A percentile compares a stretch with the other conserved stretches of the same genome.
phyloP scores from a whole-genome alignment of 2,888 invertebrate species.

The Agriopis marginaria region DNA sequence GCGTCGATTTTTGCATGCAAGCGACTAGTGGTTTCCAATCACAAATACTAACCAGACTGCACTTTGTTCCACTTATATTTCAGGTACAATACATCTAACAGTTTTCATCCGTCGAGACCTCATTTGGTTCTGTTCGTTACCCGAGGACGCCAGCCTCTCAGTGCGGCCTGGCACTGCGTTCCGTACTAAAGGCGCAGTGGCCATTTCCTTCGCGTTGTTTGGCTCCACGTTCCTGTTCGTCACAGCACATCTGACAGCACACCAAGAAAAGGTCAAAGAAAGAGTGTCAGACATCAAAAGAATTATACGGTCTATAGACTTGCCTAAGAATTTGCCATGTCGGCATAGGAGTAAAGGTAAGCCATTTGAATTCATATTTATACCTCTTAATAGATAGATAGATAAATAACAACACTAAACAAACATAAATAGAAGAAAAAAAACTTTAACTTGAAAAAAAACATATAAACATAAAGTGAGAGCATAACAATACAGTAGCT shows the following conservation, averaged over 20 bases:
- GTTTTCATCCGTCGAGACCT: conserved; percentile 96
- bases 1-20: too few species aligned
- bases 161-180: conserved; percentile 96
- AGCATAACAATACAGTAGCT: too few species aligned
- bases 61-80: conserved; percentile 43
- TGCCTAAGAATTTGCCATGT: conserved; percentile 93
- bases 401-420: too few species aligned
- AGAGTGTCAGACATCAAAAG: conserved; percentile 94
- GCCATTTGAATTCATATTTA: background rate
- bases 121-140: conserved; percentile 97
- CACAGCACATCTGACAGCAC: conserved; percentile 97
- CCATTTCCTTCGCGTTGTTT: conserved; percentile 96
- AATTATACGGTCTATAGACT: conserved; percentile 92
- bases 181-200: conserved; percentile 97
- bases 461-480: too few species aligned
- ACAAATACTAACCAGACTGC: too few species aligned
- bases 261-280: conserved; percentile 95
- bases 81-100: conserved; percentile 94
- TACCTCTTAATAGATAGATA: too few species aligned
- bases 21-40: too few species aligned
- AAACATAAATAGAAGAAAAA: too few species aligned
- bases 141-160: conserved; percentile 95
- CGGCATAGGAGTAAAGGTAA: conserved; percentile 91
- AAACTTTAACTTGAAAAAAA: too few species aligned
- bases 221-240: conserved; percentile 98